Percentiles rank a stretch among this genome's conserved stretches.
phyloP scores from a whole-genome alignment of 2,888 invertebrate species.

The Tineola bisselliella region DNA sequence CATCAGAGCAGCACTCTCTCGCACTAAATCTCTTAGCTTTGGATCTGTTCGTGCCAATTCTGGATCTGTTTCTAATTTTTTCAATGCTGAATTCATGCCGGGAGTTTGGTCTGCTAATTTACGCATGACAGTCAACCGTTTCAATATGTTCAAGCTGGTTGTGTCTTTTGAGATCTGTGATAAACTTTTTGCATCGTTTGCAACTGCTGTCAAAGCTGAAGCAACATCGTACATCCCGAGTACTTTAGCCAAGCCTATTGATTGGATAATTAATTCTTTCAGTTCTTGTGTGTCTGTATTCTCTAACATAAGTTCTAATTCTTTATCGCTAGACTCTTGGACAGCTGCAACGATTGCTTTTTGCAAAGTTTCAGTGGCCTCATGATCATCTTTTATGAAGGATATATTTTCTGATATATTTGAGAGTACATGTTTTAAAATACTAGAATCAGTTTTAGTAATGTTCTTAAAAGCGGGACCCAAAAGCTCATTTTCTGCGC shows the following conservation, averaged over 20 bases:
- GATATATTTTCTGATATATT: constrained; percentile 71
- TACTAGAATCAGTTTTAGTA: constrained; percentile 67
- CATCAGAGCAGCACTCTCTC: constrained; percentile 78
- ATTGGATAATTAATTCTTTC: constrained; percentile 67
- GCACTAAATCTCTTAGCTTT: constrained; percentile 73
- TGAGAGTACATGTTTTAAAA: constrained; percentile 68
- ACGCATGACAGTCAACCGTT: constrained; percentile 75
- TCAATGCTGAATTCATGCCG: constrained; percentile 69
- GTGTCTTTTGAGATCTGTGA: constrained; percentile 66
- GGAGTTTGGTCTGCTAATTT: constrained; percentile 76
- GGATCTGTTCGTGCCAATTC: constrained; percentile 76
- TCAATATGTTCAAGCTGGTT: constrained; percentile 72
- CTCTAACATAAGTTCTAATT: constrained; percentile 63
- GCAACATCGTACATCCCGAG: constrained; percentile 74
- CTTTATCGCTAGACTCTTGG: constrained; percentile 69
- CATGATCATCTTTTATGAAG: constrained; percentile 69
- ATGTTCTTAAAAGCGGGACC: constrained; percentile 74
- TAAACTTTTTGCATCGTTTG: constrained; percentile 66
- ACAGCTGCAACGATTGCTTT: constrained; percentile 74
- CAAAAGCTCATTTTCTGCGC: constrained; percentile 69
- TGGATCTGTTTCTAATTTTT: constrained; percentile 72
- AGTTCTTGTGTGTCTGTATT: constrained; percentile 54
- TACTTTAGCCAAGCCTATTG: constrained; percentile 74
- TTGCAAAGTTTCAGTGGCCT: constrained; percentile 73
- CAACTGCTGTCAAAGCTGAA: constrained; percentile 57